Base-by-base conservation (phyloP, 2,888 invertebrate species). In the Drosophila longiperda region DNA sequence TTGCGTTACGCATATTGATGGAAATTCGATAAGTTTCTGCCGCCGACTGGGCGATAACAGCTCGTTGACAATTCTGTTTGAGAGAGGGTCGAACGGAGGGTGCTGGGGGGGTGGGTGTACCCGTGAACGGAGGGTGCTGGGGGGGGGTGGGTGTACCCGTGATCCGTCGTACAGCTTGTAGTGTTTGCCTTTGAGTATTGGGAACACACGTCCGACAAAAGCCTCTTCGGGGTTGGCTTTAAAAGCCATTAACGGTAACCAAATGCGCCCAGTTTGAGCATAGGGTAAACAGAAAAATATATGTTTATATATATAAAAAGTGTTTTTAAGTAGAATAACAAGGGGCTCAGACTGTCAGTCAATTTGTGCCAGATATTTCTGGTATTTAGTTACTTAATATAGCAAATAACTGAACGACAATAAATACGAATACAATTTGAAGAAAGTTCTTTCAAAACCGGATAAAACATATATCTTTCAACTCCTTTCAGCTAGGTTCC, bases 21-120 rank as follows among this genome's bases (percentile, higher is more conserved):
- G 62, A 74, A 74, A 76, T 74, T 65, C 74, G 81, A 79, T 79
- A 81, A 74, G 81, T 38, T 34, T 55, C 61, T 45, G 40, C 45
- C 20, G 20, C 15, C 29, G 40, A 48, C 38, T 40, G 42, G 45
- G 48, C 38, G 80, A 80, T 73, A 80, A 78, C 65, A 72, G 40
- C 66, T 57, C 62, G 52, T 50, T 70, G 59, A 48, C 49, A 67
- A 72, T 72, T 70, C 66, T 67, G 67, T 61, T 78, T 68, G 20
- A 0, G 20, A 0, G 20, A 6, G 42, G 20, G 20, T 38, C 38
- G 42, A 11, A 11, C 20, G 11, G 9, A n/a, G 40, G 9, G 9
- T 11, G 5, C 2, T 8, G 1, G 15, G 11, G 36, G 9, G 23
- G 12, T 2, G 32, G 34, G 36, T 29, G 29, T 5, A 29, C 0